Evolutionary conservation across 1,140 invertebrate genomes (phyloP), one percentile per base, ranked within the genome.

Genomic region (Sitobion miscanthi): DNA sequence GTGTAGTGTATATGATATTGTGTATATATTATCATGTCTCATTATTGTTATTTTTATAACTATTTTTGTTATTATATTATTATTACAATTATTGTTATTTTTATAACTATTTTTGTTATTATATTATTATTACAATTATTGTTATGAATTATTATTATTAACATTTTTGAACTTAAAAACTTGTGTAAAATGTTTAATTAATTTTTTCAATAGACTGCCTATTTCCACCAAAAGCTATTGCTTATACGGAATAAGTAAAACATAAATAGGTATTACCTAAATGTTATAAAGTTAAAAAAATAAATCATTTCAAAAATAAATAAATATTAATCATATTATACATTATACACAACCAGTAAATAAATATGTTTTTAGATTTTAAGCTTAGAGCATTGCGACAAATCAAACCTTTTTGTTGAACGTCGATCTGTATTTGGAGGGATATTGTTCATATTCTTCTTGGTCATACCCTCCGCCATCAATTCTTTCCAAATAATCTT

Each of bases 351-450:
- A 49, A 49, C 47, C 69, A 21, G 21, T 35, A 38, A 38, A 38
- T 35, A 83, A 35, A 83, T 85, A 25, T 23, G 85, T 87, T 49
- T 49, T 20, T 86, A n/a, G 25, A 45, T 1, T 30, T 47, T 4
- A 42, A 4, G 42, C 42, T 42, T 42, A 4, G 4, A 4, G 42
- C 42, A 42, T 42, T 6, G 47, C n/a, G 6, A 86, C 30, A 47
- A 45, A 77, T 42, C 88, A 93, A 95, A 97, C 97, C 95, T 98
- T 99, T 95, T 99, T 98, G 94, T 98, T 98, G 95, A 99, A 99
- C 9, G 98, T 99, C 20, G 99, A 99, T 93, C 98, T 98, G 95
- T 99, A 99, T 94, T 97, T 96, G 94, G 99, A 98, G 6, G 99
- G 99, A 95, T 98, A 97, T 94, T 98, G 96, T 91, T 99, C 98